Percentiles rank a stretch among this genome's conserved stretches.
Evolutionary conservation across 2,797 vertebrate genomes (phyloP).

Genomic region (Gymnothorax javanicus): DNA sequence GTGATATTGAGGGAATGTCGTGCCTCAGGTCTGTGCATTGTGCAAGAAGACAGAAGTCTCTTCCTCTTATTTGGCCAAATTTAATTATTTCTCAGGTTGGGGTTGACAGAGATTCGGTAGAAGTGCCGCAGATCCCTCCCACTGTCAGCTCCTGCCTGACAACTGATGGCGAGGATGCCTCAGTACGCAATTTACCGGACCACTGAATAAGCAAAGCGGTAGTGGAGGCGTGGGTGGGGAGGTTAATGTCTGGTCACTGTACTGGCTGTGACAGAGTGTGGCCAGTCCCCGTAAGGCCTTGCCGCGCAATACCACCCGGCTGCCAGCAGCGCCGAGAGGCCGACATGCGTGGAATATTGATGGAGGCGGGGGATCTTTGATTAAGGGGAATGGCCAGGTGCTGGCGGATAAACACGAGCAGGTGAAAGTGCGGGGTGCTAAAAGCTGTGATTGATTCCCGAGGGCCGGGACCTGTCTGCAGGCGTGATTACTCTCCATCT

Average conservation of each 20-base stretch:
- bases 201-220: conserved; percentile 38
- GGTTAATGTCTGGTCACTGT: conserved; percentile 33
- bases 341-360: conserved; percentile 22
- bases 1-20: background rate
- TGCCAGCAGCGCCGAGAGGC: conserved; percentile 1
- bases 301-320: background rate
- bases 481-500: conserved; percentile 31
- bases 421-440: conserved; percentile 15
- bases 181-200: conserved; percentile 39
- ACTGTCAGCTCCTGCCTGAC: background rate
- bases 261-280: background rate
- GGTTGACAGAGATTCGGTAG: too few species aligned
- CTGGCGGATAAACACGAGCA: conserved; percentile 30
- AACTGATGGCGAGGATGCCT: background rate
- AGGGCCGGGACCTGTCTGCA: conserved; percentile 25
- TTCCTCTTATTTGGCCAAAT: background rate
- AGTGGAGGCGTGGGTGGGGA: conserved; percentile 16
- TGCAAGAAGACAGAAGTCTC: background rate
- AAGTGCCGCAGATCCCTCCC: too few species aligned
- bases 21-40: background rate
- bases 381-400: conserved; percentile 30
- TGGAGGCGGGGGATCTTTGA: conserved; percentile 15
- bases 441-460: conserved; percentile 35
- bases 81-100: background rate
- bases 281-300: background rate